Base-by-base conservation (phyloP, 2,113 vertebrate species). In the Catagonus wagneri region DNA sequence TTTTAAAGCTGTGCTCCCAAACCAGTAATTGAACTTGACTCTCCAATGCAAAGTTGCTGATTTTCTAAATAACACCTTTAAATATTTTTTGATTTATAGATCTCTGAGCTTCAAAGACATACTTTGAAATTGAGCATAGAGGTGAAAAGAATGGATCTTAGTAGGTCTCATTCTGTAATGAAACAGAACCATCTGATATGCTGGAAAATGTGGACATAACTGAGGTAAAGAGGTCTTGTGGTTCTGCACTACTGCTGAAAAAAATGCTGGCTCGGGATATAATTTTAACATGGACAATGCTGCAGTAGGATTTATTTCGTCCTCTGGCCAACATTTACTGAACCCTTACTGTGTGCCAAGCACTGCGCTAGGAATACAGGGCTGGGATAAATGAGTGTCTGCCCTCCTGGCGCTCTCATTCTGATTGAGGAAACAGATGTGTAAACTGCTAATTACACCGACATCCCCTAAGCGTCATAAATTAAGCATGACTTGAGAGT, bases 391-490 rank as follows among this genome's bases (percentile, higher is more conserved):
- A 69, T 78, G 3, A 25, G 6, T 63, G 85, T 86, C 36, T 86
- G 44, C 4, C 44, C 14, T 90, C 80, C 20, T 60, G 39, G 50
- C 58, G 6, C 27, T 80, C 54, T 75, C 75, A 93, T 79, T 52
- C 2, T 76, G 88, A 83, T 92, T 94, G 34, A 7, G 6, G 29
- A 95, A 63, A 92, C 16, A 95, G 13, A 78, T 29, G 16, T 65
- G 0, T 60, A 83, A 88, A 50, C 60, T 17, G 36, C 32, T 79
- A 87, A 96, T 88, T 63, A 79, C 54, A 94, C 6, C 54, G 69
- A 92, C 69, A 93, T 89, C 65, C 52, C 93, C n/a, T 89, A 78
- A 66, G 16, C 79, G 19, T 65, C 39, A 87, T 87, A 63, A 83
- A 90, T 79, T 89, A 89, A 86, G 27, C 68, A 92, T 69, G 39